These are phyloP conservation scores for Psilanteris sp. DNA, from an alignment of 1,140 invertebrate species.

Conservation along the genomic window DNA sequence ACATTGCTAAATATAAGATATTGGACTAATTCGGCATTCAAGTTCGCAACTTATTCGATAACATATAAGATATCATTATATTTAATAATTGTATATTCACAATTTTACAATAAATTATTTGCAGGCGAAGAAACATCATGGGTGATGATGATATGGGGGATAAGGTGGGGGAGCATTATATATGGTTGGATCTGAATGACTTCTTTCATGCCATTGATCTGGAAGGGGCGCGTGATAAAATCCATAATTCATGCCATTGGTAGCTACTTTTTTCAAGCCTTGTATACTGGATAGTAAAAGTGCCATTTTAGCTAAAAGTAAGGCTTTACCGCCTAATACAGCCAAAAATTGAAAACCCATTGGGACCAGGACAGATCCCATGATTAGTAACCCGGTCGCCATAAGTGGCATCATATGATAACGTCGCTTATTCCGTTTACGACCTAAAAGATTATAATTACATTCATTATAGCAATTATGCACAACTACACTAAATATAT, in stretches of 20 bases:
- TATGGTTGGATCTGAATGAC: constrained; percentile 50
- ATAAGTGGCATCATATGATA: constrained; percentile 84
- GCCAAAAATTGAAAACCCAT: constrained; percentile 89
- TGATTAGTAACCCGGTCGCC: constrained; percentile 86
- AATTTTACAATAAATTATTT: no score
- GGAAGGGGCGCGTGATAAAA: constrained; percentile 70
- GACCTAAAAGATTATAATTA: constrained; percentile 10
- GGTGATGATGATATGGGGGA: constrained; percentile 8
- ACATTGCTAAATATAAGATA: no score
- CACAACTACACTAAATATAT: no score
- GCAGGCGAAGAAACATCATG: background rate
- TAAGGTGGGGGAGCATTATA: constrained; percentile 5
- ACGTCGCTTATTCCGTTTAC: constrained; percentile 79
- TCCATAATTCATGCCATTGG: constrained; percentile 77
- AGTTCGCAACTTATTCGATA: no score
- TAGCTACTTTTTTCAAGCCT: constrained; percentile 84
- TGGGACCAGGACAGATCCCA: constrained; percentile 85
- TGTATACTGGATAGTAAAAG: constrained; percentile 88
- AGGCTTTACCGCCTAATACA: constrained; percentile 87
- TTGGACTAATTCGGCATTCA: no score
- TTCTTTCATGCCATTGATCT: constrained; percentile 75
- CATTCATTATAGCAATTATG: no score
- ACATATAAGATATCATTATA: no score
- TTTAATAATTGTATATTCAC: no score
- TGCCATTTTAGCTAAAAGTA: constrained; percentile 88